Evolutionary conservation across 2,797 vertebrate species (phyloP).

Genomic region (Brachyalestes nurse): DNA sequence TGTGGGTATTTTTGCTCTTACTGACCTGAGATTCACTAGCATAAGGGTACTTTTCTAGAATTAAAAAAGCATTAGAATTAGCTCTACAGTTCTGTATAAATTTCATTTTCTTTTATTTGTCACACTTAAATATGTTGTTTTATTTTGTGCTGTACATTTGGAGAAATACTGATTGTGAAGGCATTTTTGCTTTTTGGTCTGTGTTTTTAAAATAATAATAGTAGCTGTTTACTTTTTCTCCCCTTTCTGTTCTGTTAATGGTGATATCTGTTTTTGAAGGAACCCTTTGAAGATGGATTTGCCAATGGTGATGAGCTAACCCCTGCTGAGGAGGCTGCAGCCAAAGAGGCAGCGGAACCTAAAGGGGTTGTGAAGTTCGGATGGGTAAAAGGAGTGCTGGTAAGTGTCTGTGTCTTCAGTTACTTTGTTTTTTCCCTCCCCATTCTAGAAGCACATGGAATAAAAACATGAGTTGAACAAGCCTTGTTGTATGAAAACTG

Average conservation of each 20-base stretch:
- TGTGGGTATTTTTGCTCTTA: not conserved
- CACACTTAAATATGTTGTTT: too few relatives aligned
- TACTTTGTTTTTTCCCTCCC: too few relatives aligned
- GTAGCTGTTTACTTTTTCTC: not conserved
- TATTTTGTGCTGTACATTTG: not conserved
- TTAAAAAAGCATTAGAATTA: too few relatives aligned
- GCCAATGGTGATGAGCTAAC: slow-evolving; percentile 95
- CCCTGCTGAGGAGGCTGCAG: slow-evolving; percentile 89
- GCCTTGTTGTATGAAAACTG: not conserved
- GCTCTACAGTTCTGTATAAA: too few relatives aligned
- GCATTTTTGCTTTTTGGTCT: not conserved
- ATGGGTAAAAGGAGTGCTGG: slow-evolving; percentile 98
- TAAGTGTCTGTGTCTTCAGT: slow-evolving; percentile 70
- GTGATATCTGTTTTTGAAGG: slow-evolving; percentile 72
- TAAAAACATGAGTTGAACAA: not conserved
- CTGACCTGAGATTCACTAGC: too few relatives aligned
- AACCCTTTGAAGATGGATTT: slow-evolving; percentile 96
- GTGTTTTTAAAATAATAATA: not conserved
- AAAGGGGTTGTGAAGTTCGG: slow-evolving; percentile 97
- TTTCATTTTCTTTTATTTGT: too few relatives aligned
- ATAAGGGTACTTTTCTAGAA: not conserved
- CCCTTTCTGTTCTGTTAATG: not conserved
- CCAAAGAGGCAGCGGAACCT: slow-evolving; percentile 85
- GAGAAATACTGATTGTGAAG: not conserved
- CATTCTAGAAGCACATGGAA: not conserved